Base-by-base conservation (phyloP, 2,113 vertebrate genomes). In the Calyptomena viridis region DNA sequence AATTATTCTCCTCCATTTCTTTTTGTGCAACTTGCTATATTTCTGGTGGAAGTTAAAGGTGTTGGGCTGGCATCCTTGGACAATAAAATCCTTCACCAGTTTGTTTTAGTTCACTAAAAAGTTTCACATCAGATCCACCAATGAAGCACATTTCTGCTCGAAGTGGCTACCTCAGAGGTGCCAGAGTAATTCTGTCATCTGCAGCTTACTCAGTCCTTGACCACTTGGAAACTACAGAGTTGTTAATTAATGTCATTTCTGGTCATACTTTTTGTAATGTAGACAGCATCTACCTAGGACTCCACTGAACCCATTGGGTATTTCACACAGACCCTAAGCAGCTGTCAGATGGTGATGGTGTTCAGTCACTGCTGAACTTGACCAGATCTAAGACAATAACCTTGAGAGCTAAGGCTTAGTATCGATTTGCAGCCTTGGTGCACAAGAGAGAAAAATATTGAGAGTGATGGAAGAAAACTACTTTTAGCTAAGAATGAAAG, bases 11-110 rank as follows among this genome's bases (percentile, higher is more conserved):
- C 37, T 60, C 15, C 0, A 0, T 75, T 93, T 59, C 52, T 74
- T 67, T 72, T 19, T 58, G 18, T 69, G 22, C 27, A 67, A 18
- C 28, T 89, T 0, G 0, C 20, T 44, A 0, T 55, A 49, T 73
- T 83, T 91, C 31, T 58, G 23, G 30, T 10, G 22, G 28, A 71
- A 39, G 50, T 72, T 62, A 63, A 77, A 91, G 23, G 21, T 77
- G 21, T 19, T 87, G 46, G 66, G 21, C 50, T 85, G 59, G 22
- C 30, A 67, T 83, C 63, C 49, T 76, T 9, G 4, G 35, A 59
- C 58, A 73, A 82, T 50, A 55, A 80, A 91, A 40, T 49, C 19
- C 22, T 77, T 76, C 58, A 63, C 21, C 0, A 1, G 5, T 58
- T 72, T 83, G 4, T 73, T n/a, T 55, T 62, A 42, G 16, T 79